A percentile compares a stretch with the other conserved stretches of the same genome.
Evolutionary conservation across 2,888 invertebrate genomes (phyloP).

Genomic region (Rhagonycha lutea): DNA sequence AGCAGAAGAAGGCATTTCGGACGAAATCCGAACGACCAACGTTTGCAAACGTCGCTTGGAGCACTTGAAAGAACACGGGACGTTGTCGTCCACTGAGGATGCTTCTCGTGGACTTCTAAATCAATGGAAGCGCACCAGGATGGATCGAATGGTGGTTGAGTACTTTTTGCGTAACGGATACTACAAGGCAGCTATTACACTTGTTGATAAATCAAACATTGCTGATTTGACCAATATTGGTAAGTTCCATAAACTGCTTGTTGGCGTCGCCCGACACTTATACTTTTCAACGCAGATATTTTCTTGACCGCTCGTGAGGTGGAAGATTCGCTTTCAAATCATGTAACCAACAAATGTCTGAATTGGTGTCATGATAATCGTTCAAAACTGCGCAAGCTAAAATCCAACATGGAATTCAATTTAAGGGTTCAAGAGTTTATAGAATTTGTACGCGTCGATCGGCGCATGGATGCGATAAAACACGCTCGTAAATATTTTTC

Average conservation of each 20-base stretch:
- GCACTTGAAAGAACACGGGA: conserved; percentile 82
- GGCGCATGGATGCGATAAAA: conserved; percentile 88
- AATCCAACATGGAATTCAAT: conserved; percentile 95
- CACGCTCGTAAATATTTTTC: conserved; percentile 94
- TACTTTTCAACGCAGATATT: conserved; percentile 64
- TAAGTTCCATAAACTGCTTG: conserved; percentile 47
- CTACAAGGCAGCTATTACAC: conserved; percentile 88
- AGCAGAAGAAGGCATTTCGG: conserved; percentile 90
- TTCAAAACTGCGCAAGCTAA: conserved; percentile 90
- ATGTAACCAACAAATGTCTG: conserved; percentile 86
- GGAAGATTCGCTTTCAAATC: conserved; percentile 79
- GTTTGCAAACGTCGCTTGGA: conserved; percentile 91
- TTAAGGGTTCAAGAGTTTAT: conserved; percentile 93
- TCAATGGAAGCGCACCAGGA: conserved; percentile 82
- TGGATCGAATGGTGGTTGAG: conserved; percentile 96
- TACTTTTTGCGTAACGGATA: conserved; percentile 94
- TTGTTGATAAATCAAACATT: conserved; percentile 80
- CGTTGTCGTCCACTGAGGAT: conserved; percentile 51
- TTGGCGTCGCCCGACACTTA: neutral
- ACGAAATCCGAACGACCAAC: conserved; percentile 88
- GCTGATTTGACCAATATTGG: conserved; percentile 91
- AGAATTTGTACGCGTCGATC: conserved; percentile 86
- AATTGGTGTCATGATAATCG: conserved; percentile 97
- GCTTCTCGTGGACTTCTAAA: conserved; percentile 63
- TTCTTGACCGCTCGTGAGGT: conserved; percentile 83